Base-by-base conservation (phyloP, 2,797 vertebrate genomes). In the Cercopithecus hamlyni region DNA sequence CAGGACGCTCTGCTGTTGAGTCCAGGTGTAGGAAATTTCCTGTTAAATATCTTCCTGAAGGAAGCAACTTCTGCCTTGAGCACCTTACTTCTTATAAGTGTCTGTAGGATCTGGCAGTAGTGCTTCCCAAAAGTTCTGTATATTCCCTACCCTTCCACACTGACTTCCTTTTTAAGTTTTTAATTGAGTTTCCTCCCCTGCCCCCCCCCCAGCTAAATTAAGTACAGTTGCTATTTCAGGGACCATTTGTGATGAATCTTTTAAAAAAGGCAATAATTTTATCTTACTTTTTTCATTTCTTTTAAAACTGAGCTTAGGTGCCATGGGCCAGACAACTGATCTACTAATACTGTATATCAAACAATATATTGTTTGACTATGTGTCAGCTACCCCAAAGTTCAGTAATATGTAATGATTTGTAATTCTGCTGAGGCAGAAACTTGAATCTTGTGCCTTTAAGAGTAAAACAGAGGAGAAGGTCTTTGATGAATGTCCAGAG, bases 141-240 rank as follows among this genome's bases (percentile, higher is more conserved):
- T 88, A 22, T 61, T 89, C 41, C 45, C 5, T 0, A 15, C 8
- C 43, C 14, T 6, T 20, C 22, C 36, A 27, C 4, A 4, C 41
- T 36, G 22, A 64, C 6, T 3, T 76, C 61, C 9, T 87, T 67
- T 50, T 67, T 67, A 67, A n/a, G 8, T n/a, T 67, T 67, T 67
- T 8, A 67, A n/a, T n/a, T 67, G 30, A 67, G 61, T 43, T 58
- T 4, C 5, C 11, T 1, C 26, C 39, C 13, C 4, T 1, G 12
- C 45, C 45, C 12, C 39, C 20, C 11, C 2, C 6, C 20, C 39
- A 57, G 48, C 48, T 88, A 27, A 72, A 48, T 57, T 64, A 75
- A 95, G 24, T 93, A 84, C 26, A 43, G 57, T 92, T 91, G 15
- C 90, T 96, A 73, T 85, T 88, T 77, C 30, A 87, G n/a, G 76